Conservation (phyloP, 2,797 vertebrate species). For the Sylvilagus floridanus region DNA sequence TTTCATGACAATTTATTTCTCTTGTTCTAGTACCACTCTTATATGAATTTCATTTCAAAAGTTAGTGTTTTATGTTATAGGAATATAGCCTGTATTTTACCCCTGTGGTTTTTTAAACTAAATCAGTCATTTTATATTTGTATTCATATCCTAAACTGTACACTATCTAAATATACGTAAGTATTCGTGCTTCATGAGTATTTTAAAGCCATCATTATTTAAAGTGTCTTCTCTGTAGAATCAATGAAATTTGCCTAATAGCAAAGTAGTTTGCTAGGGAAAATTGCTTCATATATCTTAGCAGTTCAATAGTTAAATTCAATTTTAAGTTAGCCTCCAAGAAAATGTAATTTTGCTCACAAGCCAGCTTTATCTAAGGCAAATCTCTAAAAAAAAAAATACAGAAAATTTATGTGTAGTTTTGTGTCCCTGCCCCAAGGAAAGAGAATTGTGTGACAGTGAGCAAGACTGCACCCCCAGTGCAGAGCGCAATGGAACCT, state of each 20-base stretch:
- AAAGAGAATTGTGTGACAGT: neutral
- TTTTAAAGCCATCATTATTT: conserved; percentile 40
- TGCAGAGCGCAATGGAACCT: neutral
- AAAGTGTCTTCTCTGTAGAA: conserved; percentile 29
- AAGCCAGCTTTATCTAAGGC: conserved; percentile 18
- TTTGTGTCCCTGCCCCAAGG: neutral
- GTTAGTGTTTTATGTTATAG: neutral
- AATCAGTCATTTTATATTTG: neutral
- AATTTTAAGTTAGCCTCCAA: conserved; percentile 51
- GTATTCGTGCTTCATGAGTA: conserved; percentile 1
- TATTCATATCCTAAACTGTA: neutral
- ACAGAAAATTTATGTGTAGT: conserved; percentile 48
- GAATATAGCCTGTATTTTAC: neutral
- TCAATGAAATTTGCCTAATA: conserved; percentile 53
- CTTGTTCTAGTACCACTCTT: neutral
- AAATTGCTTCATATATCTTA: conserved; percentile 16
- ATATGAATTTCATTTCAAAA: neutral
- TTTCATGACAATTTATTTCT: conserved; percentile 1
- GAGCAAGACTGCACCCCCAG: neutral
- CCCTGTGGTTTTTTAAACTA: neutral
- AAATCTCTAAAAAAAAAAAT: neutral
- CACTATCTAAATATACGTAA: neutral
- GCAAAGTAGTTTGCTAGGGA: neutral
- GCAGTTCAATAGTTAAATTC: conserved; percentile 57
- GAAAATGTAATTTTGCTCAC: conserved; percentile 39